These are phyloP conservation scores for Takifugu rubripes DNA, from an alignment of 2,797 vertebrate genomes.

Conservation along the genomic window DNA sequence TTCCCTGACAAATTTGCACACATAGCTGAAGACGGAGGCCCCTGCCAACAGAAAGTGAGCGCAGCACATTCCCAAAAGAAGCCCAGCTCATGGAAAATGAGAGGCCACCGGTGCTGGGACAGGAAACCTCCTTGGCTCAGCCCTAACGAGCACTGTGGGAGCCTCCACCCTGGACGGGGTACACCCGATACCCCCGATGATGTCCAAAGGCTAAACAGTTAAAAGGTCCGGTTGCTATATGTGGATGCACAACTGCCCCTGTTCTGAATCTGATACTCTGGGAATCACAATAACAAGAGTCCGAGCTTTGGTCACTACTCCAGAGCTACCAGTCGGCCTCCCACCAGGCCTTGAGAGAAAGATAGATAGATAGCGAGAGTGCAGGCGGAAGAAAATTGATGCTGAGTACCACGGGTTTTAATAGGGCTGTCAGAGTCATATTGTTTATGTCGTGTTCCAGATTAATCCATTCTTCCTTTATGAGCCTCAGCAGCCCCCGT, in stretches of 20 bases:
- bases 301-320: constrained; percentile 55
- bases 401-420: constrained; percentile 78
- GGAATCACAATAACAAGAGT: constrained; percentile 68
- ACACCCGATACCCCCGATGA: constrained; percentile 71
- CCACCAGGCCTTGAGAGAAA: constrained; percentile 27
- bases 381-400: constrained; percentile 64
- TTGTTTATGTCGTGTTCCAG: constrained; percentile 80
- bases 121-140: constrained; percentile 54
- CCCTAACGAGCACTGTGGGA: constrained; percentile 72
- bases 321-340: constrained; percentile 44
- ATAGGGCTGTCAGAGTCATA: constrained; percentile 78
- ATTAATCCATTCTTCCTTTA: constrained; percentile 83
- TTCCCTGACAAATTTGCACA: constrained; percentile 50
- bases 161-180: constrained; percentile 54
- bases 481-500: constrained; percentile 77
- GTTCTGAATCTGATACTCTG: constrained; percentile 70
- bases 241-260: constrained; percentile 62
- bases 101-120: constrained; percentile 56
- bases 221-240: constrained; percentile 73
- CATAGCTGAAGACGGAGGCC: constrained; percentile 33
- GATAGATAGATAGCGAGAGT: constrained; percentile 37
- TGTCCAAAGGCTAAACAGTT: constrained; percentile 74
- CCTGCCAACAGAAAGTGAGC: constrained; percentile 39
- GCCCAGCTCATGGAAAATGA: constrained; percentile 56
- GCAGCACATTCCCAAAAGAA: constrained; percentile 65